These are phyloP conservation scores for Sminthurides bifidus DNA, from an alignment of 1,140 invertebrate genomes.

Conservation along the genomic window DNA sequence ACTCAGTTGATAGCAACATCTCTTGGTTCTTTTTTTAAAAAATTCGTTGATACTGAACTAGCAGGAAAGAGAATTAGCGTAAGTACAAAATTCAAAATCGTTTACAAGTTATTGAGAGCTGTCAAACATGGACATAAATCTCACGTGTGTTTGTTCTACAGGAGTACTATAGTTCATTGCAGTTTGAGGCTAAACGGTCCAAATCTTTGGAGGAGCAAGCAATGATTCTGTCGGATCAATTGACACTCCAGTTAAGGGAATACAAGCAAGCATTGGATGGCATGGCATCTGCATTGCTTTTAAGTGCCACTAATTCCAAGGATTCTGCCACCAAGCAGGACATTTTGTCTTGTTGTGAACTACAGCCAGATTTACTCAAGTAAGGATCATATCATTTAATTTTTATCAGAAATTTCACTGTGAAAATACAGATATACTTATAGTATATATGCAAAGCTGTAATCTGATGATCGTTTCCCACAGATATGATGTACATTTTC, in stretches of 20 bases:
- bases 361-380: slow-evolving; percentile 6
- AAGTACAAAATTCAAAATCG: not conserved
- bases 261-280: slow-evolving; percentile 13
- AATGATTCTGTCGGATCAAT: slow-evolving; percentile 3
- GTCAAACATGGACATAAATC: not conserved
- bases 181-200: not conserved
- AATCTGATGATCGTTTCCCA: not conserved
- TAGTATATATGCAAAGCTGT: not conserved
- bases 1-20: not conserved
- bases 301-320: not conserved
- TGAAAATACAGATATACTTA: not conserved
- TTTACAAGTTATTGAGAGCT: not conserved
- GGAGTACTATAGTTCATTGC: slow-evolving; percentile 12
- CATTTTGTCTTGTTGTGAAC: slow-evolving; percentile 9
- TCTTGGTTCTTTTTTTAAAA: slow-evolving; percentile 6
- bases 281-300: slow-evolving; percentile 11
- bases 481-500: slow-evolving; percentile 16
- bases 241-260: slow-evolving; percentile 3
- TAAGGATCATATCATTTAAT: too few species aligned
- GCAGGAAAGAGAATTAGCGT: slow-evolving; percentile 11
- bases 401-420: too few species aligned
- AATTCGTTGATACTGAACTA: slow-evolving; percentile 2
- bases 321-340: not conserved
- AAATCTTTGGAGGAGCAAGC: slow-evolving; percentile 8
- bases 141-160: not conserved